phyloP scores from a whole-genome alignment of 37 sponge, comb jelly and placozoan species.

The Ephydatia muelleri region DNA sequence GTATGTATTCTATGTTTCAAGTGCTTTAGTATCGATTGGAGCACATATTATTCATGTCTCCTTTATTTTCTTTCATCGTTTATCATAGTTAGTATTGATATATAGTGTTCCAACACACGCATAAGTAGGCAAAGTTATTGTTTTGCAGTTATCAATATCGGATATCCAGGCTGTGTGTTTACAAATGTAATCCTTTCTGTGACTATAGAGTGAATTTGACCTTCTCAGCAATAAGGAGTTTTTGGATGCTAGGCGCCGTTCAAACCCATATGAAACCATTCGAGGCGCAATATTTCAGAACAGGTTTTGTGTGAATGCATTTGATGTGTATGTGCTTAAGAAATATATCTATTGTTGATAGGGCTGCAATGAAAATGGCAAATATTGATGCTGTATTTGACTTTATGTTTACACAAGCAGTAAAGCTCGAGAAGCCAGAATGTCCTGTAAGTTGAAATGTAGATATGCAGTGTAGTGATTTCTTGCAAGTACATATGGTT shows the following conservation, averaged over 20 bases:
- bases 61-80: not conserved
- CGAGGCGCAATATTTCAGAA: conserved; percentile 93
- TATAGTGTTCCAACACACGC: too few species aligned
- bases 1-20: not conserved
- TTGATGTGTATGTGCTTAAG: not conserved
- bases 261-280: conserved; percentile 96
- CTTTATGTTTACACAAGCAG: conserved; percentile 76
- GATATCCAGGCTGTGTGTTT: too few species aligned
- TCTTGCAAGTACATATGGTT: too few species aligned
- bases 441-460: not conserved
- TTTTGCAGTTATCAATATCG: not conserved
- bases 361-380: conserved; percentile 99
- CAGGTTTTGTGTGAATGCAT: conserved; percentile 48
- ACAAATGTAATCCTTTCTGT: not conserved
- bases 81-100: not conserved
- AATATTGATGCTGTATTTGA: conserved; percentile 93
- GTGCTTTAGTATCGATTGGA: too few species aligned
- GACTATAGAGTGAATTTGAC: conserved; percentile 76
- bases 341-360: conserved; percentile 12
- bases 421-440: not conserved
- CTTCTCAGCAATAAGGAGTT: conserved; percentile 74
- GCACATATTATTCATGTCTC: too few species aligned
- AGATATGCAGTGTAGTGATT: too few species aligned
- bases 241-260: conserved; percentile 79
- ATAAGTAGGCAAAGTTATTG: not conserved